Evolutionary conservation across 1,140 invertebrate genomes (phyloP).

Genomic region (Bombus picipes): DNA sequence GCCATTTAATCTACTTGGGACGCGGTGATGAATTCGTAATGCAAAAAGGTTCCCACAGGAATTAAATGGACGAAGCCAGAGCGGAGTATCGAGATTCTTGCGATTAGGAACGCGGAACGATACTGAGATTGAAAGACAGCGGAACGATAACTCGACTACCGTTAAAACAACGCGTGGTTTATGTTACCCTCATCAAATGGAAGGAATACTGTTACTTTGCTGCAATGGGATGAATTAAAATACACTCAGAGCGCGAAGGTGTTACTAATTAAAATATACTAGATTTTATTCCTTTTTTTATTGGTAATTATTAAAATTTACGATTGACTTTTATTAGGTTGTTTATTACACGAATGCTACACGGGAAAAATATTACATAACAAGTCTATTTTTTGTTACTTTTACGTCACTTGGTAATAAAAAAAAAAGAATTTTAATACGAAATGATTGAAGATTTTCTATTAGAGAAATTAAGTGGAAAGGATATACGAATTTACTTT

Average conservation of each 20-base stretch:
- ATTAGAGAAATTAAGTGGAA: too few relatives aligned
- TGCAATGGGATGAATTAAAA: conserved; percentile 33
- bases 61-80: conserved; percentile 24
- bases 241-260: background rate
- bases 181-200: background rate
- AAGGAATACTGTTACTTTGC: conserved; percentile 34
- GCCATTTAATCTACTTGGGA: background rate
- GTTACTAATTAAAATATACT: background rate
- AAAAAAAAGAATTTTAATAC: too few relatives aligned
- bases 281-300: background rate
- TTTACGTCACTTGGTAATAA: too few relatives aligned
- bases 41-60: conserved; percentile 41
- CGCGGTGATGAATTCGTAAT: conserved; percentile 27
- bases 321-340: background rate
- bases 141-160: conserved; percentile 50
- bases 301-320: background rate
- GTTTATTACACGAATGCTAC: background rate
- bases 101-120: conserved; percentile 55
- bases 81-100: conserved; percentile 40
- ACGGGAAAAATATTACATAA: too few relatives aligned
- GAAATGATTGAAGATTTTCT: too few relatives aligned
- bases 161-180: conserved; percentile 37
- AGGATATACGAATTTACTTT: too few relatives aligned
- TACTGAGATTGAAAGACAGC: conserved; percentile 45
- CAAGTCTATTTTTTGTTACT: background rate